Base-by-base conservation (phyloP, 2,888 invertebrate genomes). In the Ptychoptera albimana region DNA sequence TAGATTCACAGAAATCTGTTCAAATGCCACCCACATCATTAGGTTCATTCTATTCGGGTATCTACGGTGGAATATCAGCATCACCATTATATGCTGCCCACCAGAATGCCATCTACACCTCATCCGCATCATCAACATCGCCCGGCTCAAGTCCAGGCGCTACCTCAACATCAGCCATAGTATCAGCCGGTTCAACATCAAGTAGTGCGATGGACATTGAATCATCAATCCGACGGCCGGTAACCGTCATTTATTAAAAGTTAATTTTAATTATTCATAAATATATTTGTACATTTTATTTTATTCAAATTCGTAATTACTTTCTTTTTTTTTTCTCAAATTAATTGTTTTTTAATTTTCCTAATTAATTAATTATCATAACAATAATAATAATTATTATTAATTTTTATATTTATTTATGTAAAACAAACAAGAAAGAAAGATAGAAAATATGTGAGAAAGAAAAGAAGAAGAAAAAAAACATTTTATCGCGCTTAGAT, bases 21-120 rank as follows among this genome's bases (percentile, higher is more conserved):
- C 66, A 64, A 49, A 49, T 64, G 49, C 61, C 65, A 39, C 66
- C 64, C 37, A 57, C 62, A 23, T 56, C 63, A 11, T 50, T 66
- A 39, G 61, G 64, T 49, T 64, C 64, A 48, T 65, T 66, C 52
- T 66, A 66, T 48, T 61, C 66, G 43, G 62, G 64, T 52, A 62
- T 66, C 41, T 66, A 66, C 46, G 59, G 63, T 41, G 63, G 65
- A 46, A 66, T 66, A 30, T 56, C 65, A 41, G 63, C 63, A 36
- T 57, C 65, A 11, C 63, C 65, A 30, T 52, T 64, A 9, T 64
- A 64, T 48, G 64, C 64, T 8, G 63, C 64, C 45, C 62, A 63
- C 35, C 57, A 61, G 42, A 61, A 60, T 46, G 61, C 63, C n/a
- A 58, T 65, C 37, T 66, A 63, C 51, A 64, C 60, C 49, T 61